A percentile compares a stretch with the other conserved stretches of the same genome.
These are phyloP conservation scores for Mobula hypostoma DNA, from an alignment of 2,113 vertebrate species.

Conservation along the genomic window DNA sequence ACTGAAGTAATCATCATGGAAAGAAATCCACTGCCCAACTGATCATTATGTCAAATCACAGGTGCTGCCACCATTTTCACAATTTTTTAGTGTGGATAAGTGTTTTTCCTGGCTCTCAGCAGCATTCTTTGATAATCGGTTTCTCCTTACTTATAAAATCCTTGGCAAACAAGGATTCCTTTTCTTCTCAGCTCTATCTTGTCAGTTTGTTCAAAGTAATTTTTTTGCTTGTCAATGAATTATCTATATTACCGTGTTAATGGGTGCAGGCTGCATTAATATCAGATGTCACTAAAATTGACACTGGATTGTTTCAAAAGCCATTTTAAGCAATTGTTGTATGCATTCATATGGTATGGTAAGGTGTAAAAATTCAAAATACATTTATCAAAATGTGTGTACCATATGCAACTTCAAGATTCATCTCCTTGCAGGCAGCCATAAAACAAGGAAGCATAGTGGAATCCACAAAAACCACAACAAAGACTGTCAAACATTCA, in stretches of 20 bases:
- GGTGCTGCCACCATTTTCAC: conserved; percentile 21
- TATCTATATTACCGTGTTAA: neutral
- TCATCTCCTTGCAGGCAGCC: too few species aligned
- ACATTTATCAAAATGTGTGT: too few species aligned
- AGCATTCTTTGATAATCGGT: neutral
- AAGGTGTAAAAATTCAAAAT: neutral
- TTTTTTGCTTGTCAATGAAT: conserved; percentile 14
- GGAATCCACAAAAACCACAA: too few species aligned
- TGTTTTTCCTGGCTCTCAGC: neutral
- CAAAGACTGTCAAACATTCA: too few species aligned
- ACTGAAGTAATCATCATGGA: conserved; percentile 31
- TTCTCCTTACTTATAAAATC: neutral
- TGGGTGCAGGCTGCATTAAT: neutral
- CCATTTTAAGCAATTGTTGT: neutral
- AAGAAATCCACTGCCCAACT: conserved; percentile 24
- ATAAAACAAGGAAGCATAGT: too few species aligned
- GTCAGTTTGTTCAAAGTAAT: neutral
- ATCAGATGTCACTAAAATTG: neutral
- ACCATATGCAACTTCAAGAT: too few species aligned
- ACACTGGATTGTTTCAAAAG: neutral
- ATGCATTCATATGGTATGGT: neutral
- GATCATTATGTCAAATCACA: conserved; percentile 6
- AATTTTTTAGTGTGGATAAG: conserved; percentile 16
- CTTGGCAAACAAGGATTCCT: neutral
- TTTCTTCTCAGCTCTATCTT: neutral